phyloP scores from a whole-genome alignment of 2,797 vertebrate species.

The Toxotes lorentzi region DNA sequence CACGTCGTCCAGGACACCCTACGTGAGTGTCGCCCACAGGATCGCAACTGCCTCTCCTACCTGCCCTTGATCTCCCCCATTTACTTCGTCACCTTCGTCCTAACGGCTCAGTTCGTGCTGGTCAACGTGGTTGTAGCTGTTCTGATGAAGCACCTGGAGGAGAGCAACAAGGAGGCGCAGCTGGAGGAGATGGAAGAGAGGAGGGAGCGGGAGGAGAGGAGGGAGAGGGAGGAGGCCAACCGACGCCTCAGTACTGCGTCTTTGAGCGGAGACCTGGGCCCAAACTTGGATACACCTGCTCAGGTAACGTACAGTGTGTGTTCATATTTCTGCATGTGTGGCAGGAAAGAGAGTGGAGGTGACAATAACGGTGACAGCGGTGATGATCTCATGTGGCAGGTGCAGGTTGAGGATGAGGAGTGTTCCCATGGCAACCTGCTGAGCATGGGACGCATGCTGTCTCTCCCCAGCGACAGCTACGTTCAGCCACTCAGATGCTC shows the following conservation, averaged over 20 bases:
- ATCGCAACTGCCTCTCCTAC: constrained; percentile 95
- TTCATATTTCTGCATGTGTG: constrained; percentile 26
- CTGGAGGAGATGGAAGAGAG: constrained; percentile 92
- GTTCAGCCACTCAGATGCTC: constrained; percentile 85
- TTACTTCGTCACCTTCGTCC: constrained; percentile 98
- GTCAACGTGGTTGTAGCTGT: constrained; percentile 99
- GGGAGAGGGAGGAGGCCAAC: constrained; percentile 87
- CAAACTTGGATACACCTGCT: constrained; percentile 60
- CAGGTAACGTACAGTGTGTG: constrained; percentile 75
- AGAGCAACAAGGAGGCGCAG: constrained; percentile 93
- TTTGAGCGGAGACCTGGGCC: constrained; percentile 46
- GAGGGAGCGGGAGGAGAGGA: constrained; percentile 87
- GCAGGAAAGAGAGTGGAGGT: constrained; percentile 6
- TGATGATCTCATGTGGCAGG: constrained; percentile 70
- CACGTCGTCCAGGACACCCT: constrained; percentile 90
- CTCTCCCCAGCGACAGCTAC: constrained; percentile 94
- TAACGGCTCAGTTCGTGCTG: constrained; percentile 97
- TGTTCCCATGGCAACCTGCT: constrained; percentile 84
- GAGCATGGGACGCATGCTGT: constrained; percentile 91
- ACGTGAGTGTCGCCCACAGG: constrained; percentile 91
- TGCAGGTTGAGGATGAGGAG: constrained; percentile 83
- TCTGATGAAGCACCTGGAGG: constrained; percentile 98
- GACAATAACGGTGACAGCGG: constrained; percentile 41
- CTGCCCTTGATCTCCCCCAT: constrained; percentile 95
- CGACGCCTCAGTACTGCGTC: constrained; percentile 46